Evolutionary conservation across 2,888 invertebrate species (phyloP).

Genomic region (Lucinisca nassula): DNA sequence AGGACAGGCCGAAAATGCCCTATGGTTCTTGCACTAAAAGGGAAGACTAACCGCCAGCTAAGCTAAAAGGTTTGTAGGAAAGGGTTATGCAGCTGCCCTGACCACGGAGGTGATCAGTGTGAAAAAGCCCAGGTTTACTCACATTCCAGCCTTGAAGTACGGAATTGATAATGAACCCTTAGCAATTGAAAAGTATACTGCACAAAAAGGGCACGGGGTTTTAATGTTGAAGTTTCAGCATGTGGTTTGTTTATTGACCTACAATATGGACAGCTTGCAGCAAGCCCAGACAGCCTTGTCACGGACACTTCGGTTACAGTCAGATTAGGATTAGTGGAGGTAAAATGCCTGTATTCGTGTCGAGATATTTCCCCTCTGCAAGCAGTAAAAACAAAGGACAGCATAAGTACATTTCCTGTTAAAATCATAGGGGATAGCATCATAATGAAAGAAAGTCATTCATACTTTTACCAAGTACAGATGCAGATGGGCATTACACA

Average conservation of each 20-base stretch:
- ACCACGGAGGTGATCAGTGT: neutral
- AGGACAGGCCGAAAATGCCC: neutral
- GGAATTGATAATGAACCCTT: constrained; percentile 20
- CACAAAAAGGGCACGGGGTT: neutral
- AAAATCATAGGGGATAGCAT: neutral
- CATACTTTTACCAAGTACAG: constrained; percentile 27
- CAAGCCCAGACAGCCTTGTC: constrained; percentile 17
- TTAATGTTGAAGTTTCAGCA: neutral
- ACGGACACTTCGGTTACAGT: neutral
- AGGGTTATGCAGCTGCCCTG: neutral
- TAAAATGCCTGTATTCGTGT: neutral
- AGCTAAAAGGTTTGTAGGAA: constrained; percentile 17
- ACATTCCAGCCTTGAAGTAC: constrained; percentile 2
- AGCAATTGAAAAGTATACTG: constrained; percentile 5
- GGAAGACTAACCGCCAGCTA: constrained; percentile 27
- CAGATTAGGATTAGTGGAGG: constrained; percentile 4
- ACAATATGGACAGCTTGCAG: constrained; percentile 23
- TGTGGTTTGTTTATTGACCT: constrained; percentile 28
- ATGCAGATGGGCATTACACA: constrained; percentile 27
- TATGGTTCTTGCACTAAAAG: neutral
- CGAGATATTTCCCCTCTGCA: neutral
- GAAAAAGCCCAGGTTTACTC: neutral
- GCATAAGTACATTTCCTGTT: neutral
- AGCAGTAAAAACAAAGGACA: neutral
- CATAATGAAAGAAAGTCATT: constrained; percentile 17